Conservation (phyloP, 1,140 invertebrate genomes). For the Trichomalopsis sarcophagae region DNA sequence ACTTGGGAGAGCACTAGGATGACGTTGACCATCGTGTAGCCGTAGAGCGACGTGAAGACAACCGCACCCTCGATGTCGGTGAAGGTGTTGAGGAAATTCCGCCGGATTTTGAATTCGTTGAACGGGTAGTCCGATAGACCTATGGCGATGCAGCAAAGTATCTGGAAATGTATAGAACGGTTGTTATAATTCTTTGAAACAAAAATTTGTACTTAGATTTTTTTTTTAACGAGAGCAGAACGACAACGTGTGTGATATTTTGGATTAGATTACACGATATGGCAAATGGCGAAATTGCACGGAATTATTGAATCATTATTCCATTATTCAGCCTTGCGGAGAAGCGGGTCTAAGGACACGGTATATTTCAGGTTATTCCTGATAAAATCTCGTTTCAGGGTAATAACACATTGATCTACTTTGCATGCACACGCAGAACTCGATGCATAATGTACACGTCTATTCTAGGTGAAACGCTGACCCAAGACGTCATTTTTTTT, state of each 20-base stretch:
- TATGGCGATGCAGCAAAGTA: conserved; percentile 59
- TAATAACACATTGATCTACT: no score
- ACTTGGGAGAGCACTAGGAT: conserved; percentile 59
- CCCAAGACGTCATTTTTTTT: no score
- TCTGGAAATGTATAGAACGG: conserved; percentile 52
- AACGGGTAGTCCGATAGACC: conserved; percentile 58
- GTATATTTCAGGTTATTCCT: not conserved
- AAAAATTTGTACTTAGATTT: not conserved
- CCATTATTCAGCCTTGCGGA: not conserved
- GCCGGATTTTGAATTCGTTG: conserved; percentile 53
- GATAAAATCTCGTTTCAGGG: no score
- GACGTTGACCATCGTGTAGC: conserved; percentile 61
- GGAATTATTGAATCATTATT: not conserved
- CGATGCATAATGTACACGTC: no score
- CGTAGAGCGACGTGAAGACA: conserved; percentile 60
- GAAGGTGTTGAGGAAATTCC: conserved; percentile 44
- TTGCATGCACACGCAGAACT: no score
- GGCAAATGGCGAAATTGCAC: not conserved
- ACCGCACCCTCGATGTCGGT: conserved; percentile 35
- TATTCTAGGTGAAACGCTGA: no score
- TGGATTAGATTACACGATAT: not conserved
- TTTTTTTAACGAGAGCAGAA: not conserved
- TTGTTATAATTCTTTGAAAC: not conserved
- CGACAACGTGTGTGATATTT: no score
- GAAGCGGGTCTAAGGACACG: no score